Base-by-base conservation (phyloP, 2,113 vertebrate genomes). In the Muntiacus muntjak region DNA sequence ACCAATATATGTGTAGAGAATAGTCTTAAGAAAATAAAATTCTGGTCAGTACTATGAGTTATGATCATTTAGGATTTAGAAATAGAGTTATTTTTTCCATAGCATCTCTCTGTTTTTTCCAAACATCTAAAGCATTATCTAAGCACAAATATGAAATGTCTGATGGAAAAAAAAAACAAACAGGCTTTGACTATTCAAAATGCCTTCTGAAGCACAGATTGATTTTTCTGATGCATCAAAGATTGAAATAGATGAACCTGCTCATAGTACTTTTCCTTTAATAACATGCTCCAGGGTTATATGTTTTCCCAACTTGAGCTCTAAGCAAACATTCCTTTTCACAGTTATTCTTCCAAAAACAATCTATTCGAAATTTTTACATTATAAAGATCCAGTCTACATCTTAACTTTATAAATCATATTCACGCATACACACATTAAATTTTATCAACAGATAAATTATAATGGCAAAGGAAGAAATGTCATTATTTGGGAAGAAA, bases 81-180 rank as follows among this genome's bases (percentile, higher is more conserved):
- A 79, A 85, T 14, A 92, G 28, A 96, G n/a, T 82, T 33, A 40
- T n/a, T 92, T 82, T 84, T 95, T 54, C 76, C 87, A 88, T 60
- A 95, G 25, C 26, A 87, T 85, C 90, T 95, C 30, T 97, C 30
- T 93, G 23, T 62, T 95, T 55, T 89, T 89, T 71, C 60, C 82
- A 89, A 97, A 91, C 4, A 43, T 78, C 19, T 89, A 17, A 96
- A 93, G 52, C 6, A 43, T 71, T 95, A 33, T 87, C 43, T 95
- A 84, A 97, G 33, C 43, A 97, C 17, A 93, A 91, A 91, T 78
- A 87, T n/a, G 60, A 97, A 96, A 95, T 93, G 14, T 94, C 57
- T 87, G 17, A 74, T 55, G 23, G 13, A 40, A 91, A 83, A 71
- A 74, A 76, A 76, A 43, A 43, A 45, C 88, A 95, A 94, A 87